Evolutionary conservation across 2,888 invertebrate genomes (phyloP).

Genomic region (Carterocephalus palaemon): DNA sequence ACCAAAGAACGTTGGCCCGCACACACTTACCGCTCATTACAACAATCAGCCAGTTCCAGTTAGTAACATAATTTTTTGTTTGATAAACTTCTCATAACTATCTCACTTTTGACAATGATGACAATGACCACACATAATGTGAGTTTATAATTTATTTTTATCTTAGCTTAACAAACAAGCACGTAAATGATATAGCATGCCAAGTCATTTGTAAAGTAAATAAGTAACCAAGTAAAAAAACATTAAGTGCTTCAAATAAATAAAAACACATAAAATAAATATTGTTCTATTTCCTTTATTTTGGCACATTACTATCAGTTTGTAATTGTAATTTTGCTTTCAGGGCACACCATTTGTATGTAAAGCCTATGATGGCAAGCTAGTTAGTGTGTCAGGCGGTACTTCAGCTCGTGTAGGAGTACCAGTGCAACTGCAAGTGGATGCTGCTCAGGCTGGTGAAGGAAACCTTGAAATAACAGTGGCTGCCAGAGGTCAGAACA

Average conservation of each 20-base stretch:
- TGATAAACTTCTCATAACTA: not conserved
- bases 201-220: no score
- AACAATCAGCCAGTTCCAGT: conserved; percentile 90
- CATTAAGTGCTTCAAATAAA: no score
- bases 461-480: conserved; percentile 98
- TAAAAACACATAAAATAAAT: no score
- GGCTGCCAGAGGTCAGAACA: conserved; percentile 93
- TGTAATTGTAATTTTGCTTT: conserved; percentile 25
- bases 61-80: conserved; percentile 34
- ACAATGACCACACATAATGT: no score
- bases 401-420: conserved; percentile 87
- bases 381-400: conserved; percentile 89
- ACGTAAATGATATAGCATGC: no score
- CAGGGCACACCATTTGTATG: conserved; percentile 92
- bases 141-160: no score
- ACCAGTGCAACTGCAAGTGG: conserved; percentile 96
- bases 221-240: no score
- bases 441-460: conserved; percentile 97
- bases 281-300: no score
- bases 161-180: no score
- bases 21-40: conserved; percentile 93
- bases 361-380: conserved; percentile 95
- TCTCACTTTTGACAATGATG: no score
- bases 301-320: no score
- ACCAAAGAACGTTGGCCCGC: conserved; percentile 95